A percentile compares a stretch with the other conserved stretches of the same genome.
phyloP scores from a whole-genome alignment of 2,797 vertebrate genomes.

The Siniperca scherzeri region DNA sequence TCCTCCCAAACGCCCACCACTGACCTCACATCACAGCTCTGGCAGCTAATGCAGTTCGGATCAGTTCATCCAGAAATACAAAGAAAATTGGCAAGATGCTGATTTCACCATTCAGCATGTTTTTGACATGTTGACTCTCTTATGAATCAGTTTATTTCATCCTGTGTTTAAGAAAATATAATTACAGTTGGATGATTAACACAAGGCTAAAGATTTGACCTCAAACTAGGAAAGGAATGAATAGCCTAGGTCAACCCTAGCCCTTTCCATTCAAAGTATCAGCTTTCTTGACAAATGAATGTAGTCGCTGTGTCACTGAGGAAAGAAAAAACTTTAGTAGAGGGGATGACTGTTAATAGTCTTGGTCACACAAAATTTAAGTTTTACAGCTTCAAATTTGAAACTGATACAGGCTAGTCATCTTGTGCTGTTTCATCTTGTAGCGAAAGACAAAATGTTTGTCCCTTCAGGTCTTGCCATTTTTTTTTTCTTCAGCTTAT shows the following conservation, averaged over 20 bases:
- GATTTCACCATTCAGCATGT: conserved; percentile 11
- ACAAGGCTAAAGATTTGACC: conserved; percentile 9
- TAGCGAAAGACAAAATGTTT: background rate
- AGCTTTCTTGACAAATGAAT: background rate
- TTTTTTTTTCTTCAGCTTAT: background rate
- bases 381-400: background rate
- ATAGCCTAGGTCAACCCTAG: background rate
- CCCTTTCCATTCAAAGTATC: background rate
- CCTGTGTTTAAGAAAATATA: conserved; percentile 2
- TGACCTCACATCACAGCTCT: conserved; percentile 48
- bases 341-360: background rate
- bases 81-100: background rate
- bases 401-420: background rate
- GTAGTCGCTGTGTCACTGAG: background rate
- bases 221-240: conserved; percentile 10
- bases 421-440: background rate
- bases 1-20: conserved; percentile 38
- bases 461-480: background rate
- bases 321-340: background rate
- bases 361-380: background rate
- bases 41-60: conserved; percentile 13
- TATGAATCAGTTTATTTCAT: conserved; percentile 9
- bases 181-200: conserved; percentile 25
- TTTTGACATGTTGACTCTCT: background rate
- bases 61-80: conserved; percentile 19